A percentile compares a stretch with the other conserved stretches of the same genome.
phyloP scores from a whole-genome alignment of 2,797 vertebrate genomes.

The Linurgus olivaceus region DNA sequence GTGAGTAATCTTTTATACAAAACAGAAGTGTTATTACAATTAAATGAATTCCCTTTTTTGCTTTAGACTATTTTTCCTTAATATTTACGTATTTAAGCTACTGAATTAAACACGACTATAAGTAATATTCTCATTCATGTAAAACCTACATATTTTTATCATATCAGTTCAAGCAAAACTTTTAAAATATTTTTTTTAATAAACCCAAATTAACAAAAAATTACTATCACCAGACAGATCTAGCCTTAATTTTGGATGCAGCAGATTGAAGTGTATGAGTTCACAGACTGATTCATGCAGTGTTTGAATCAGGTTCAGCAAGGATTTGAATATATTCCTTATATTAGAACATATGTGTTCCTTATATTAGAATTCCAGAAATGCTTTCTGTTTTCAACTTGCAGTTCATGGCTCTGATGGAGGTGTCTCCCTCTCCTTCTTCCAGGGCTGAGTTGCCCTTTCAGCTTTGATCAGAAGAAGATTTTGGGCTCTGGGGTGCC shows the following conservation, averaged over 20 bases:
- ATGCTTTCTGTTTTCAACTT: not conserved
- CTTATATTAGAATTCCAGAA: not conserved
- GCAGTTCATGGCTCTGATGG: not conserved
- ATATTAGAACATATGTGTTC: too few species aligned
- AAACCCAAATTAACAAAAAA: not conserved
- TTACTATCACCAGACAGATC: not conserved
- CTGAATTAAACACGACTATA: not conserved
- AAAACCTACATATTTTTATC: not conserved
- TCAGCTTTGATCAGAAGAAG: not conserved
- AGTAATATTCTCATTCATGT: not conserved
- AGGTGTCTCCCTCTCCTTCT: not conserved
- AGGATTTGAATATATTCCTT: not conserved
- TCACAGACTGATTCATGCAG: not conserved
- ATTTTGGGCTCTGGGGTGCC: not conserved
- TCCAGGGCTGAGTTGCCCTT: not conserved
- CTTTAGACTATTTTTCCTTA: not conserved
- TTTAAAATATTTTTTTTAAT: not conserved
- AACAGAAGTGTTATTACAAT: not conserved
- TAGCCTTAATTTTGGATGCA: not conserved
- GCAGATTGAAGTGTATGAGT: not conserved
- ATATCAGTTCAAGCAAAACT: not conserved
- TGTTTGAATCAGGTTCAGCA: not conserved
- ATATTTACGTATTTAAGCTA: not conserved
- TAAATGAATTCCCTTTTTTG: not conserved
- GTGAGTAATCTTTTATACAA: not conserved